Evolutionary conservation across 2,113 vertebrate species (phyloP), one percentile per base, ranked within the genome.

Genomic region (Nibea albiflora): DNA sequence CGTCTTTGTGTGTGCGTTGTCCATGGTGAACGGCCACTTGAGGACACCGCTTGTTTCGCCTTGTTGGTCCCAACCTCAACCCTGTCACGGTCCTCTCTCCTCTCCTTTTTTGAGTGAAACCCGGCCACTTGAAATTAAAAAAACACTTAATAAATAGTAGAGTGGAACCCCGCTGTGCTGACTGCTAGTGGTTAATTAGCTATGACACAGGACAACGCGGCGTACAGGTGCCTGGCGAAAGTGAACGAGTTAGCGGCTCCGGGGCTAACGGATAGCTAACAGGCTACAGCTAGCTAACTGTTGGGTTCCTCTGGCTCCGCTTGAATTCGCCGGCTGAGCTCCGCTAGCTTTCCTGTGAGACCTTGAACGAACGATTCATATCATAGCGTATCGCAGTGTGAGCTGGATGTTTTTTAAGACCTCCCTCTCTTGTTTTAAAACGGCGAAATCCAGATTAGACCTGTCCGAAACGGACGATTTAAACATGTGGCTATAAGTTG

Each of bases 1-100:
- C 46, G 98, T 98, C 96, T 99, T 99, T 79, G 97, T 99, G 95
- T 99, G 98, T 28, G 96, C 96, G 97, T 98, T 99, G 95, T 99
- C 98, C 98, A 99, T 99, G 94, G 76, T 91, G 87, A 87, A 90
- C 82, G 80, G 86, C 82, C 92, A 83, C 78, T 90, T 70, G 76
- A 84, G 83, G 81, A 89, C 90, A 80, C 72, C 64, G 73, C 72
- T 84, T 47, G 83, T 70, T 72, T 79, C 78, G 69, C 62, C 65
- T 11, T n/a, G 31, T 46, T 83, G 60, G 17, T 87, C 81, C 88
- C 88, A 54, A 89, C 74, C 74, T 67, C 49, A 78, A 62, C 60
- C 88, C 42, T 8, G 76, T 75, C 80, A 80, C 62, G 57, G 77
- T 53, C 54, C 56, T 76, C 31, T 68, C 44, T n/a, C 46, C 4